Conservation (phyloP, 2,113 vertebrate species). For the Lichenostomus cassidix region DNA sequence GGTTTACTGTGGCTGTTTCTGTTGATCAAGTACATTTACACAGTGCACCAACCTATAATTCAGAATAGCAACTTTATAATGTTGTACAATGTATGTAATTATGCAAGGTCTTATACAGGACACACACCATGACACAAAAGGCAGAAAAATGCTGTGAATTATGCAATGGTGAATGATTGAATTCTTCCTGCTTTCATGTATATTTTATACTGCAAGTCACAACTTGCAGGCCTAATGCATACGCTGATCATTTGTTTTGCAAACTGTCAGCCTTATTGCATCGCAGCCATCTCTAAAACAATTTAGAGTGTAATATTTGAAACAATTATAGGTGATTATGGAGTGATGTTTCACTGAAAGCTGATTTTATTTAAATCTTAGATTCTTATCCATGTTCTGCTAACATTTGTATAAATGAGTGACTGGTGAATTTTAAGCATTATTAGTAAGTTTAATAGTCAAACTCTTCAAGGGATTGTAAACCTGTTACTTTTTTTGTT, state of each 20-base stretch:
- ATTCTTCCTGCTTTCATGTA: not conserved
- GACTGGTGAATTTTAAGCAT: not conserved
- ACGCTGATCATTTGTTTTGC: constrained; percentile 21
- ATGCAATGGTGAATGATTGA: not conserved
- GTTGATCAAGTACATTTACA: not conserved
- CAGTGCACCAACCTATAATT: not conserved
- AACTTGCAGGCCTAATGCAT: not conserved
- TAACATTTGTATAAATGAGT: not conserved
- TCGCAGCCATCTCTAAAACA: not conserved
- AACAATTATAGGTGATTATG: constrained; percentile 2
- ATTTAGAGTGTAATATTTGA: not conserved
- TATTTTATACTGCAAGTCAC: not conserved
- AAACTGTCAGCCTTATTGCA: not conserved
- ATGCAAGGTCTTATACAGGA: not conserved
- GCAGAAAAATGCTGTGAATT: not conserved
- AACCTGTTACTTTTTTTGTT: not conserved
- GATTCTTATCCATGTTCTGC: not conserved
- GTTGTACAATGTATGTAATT: not conserved
- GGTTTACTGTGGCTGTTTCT: not conserved
- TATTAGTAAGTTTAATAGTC: not conserved
- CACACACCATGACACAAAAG: not conserved
- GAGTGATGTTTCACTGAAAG: not conserved
- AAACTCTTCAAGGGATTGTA: not conserved
- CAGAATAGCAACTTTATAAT: not conserved
- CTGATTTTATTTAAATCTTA: not conserved